Evolutionary conservation across 2,113 vertebrate genomes (phyloP).

Genomic region (Thoracochromis brauschi): DNA sequence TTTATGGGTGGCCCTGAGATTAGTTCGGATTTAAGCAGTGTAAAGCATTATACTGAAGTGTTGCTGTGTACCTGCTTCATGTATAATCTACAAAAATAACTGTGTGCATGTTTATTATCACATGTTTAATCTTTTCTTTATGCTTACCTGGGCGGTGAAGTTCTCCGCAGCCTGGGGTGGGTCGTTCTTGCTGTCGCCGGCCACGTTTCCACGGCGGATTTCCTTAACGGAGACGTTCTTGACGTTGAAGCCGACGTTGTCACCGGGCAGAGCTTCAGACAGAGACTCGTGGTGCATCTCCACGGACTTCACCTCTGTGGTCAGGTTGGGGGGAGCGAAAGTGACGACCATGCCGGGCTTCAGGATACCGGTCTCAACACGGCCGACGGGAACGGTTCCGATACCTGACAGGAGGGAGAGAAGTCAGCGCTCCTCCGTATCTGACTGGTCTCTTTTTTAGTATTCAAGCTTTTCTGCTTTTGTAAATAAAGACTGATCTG

Average conservation of each 20-base stretch:
- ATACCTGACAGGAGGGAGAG: conserved; percentile 58
- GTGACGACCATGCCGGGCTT: conserved; percentile 78
- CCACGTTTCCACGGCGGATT: conserved; percentile 74
- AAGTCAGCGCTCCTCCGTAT: rapidly evolving
- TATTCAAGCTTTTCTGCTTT: neutral
- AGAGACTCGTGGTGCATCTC: conserved; percentile 80
- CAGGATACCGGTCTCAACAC: conserved; percentile 74
- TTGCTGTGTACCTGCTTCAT: neutral
- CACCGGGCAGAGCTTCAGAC: conserved; percentile 69
- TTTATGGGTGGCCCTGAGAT: neutral
- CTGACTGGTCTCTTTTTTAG: neutral
- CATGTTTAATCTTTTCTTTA: neutral
- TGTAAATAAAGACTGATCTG: neutral
- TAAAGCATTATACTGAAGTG: neutral
- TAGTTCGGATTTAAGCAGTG: rapidly evolving
- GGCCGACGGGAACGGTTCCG: conserved; percentile 76
- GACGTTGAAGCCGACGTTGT: conserved; percentile 77
- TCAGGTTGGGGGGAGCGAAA: conserved; percentile 74
- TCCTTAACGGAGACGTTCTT: conserved; percentile 80
- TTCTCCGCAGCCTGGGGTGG: conserved; percentile 65
- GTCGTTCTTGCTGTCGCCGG: conserved; percentile 79
- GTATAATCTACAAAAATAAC: neutral
- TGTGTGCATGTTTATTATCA: rapidly evolving
- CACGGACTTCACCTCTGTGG: conserved; percentile 79
- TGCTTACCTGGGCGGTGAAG: conserved; percentile 72